phyloP scores from a whole-genome alignment of 2,888 invertebrate species.

The Parelbella ahira region DNA sequence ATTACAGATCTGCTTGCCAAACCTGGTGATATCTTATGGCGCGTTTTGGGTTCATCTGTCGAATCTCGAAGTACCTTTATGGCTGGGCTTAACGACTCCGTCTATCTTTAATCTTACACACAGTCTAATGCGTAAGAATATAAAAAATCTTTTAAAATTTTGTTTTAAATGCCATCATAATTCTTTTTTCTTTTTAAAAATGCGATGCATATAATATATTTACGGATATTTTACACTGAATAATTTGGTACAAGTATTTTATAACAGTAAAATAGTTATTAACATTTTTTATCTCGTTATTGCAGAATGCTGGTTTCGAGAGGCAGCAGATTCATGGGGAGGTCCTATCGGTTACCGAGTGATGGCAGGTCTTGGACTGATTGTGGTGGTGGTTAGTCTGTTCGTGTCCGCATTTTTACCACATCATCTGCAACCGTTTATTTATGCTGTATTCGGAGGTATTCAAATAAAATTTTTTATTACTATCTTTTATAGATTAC shows the following conservation, averaged over 20 bases:
- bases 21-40: constrained; percentile 64
- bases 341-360: constrained; percentile 58
- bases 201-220: no score
- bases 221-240: no score
- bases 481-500: no score
- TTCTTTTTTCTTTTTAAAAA: no score
- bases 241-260: no score
- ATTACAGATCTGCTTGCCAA: constrained; percentile 62
- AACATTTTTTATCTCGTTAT: constrained; percentile 20
- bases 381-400: constrained; percentile 49
- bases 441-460: constrained; percentile 67
- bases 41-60: constrained; percentile 56
- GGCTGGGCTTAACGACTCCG: constrained; percentile 60
- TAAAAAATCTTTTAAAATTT: background rate
- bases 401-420: constrained; percentile 56
- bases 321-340: constrained; percentile 74
- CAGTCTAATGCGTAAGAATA: constrained; percentile 64
- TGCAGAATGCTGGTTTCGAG: constrained; percentile 75
- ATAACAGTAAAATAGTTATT: no score
- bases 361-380: constrained; percentile 58
- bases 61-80: constrained; percentile 52
- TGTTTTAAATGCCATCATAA: no score
- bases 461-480: background rate
- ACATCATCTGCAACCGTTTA: constrained; percentile 47
- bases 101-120: constrained; percentile 57